Evolutionary conservation across 2,113 vertebrate species (phyloP).

Genomic region (Percopsis transmontana): DNA sequence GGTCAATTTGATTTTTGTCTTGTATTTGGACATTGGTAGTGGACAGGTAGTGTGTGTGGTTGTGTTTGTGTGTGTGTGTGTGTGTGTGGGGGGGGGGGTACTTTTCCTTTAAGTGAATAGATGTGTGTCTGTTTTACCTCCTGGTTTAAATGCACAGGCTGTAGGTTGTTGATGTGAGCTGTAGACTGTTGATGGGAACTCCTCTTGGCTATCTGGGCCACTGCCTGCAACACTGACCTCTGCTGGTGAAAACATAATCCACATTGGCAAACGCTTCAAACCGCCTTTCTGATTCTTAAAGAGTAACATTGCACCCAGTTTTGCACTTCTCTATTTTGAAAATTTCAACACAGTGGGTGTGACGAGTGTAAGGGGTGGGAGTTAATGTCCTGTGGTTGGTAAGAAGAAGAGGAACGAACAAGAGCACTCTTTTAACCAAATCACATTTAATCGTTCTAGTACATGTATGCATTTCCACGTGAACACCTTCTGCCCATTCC

Average conservation of each 20-base stretch:
- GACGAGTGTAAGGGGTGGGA: too few relatives aligned
- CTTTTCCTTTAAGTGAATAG: not conserved
- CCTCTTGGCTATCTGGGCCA: constrained; percentile 79
- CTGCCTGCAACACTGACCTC: constrained; percentile 87
- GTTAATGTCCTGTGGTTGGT: too few relatives aligned
- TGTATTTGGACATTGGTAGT: not conserved
- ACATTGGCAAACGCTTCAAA: constrained; percentile 14
- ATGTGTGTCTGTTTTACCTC: constrained; percentile 74
- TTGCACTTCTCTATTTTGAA: too few relatives aligned
- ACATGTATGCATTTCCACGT: too few relatives aligned
- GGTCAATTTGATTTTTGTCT: not conserved
- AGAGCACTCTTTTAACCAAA: too few relatives aligned
- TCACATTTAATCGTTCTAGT: too few relatives aligned
- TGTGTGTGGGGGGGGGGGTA: not conserved
- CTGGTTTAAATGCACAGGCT: constrained; percentile 81
- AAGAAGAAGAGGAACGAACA: too few relatives aligned
- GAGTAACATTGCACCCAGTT: too few relatives aligned
- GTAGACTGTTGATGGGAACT: constrained; percentile 53
- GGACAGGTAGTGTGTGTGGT: not conserved
- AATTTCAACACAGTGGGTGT: too few relatives aligned
- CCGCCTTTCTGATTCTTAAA: not conserved
- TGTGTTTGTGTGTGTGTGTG: constrained; percentile 12
- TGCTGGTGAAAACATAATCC: constrained; percentile 58
- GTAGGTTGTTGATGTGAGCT: constrained; percentile 79
- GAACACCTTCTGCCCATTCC: too few relatives aligned